Evolutionary conservation across 2,113 vertebrate genomes (phyloP), one percentile per base, ranked within the genome.

Genomic region (Menidia beryllina): DNA sequence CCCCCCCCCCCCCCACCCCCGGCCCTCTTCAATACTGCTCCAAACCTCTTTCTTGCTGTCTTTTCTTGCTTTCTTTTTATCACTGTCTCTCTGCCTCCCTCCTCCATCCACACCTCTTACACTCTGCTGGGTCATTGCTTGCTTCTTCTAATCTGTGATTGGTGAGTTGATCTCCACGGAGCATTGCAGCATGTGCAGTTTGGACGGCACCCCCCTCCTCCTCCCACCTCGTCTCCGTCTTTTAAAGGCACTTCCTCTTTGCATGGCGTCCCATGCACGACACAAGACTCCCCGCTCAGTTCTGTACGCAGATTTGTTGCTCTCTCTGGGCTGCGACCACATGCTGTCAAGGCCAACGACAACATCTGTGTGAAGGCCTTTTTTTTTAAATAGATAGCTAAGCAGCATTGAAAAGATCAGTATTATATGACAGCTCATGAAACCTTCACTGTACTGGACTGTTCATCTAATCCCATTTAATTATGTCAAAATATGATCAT

Each of bases 71-170:
- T 10, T 68, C 14, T 53, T 13, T 41, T 27, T 56, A 24, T 39
- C n/a, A 47, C 34, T n/a, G n/a, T 47, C 13, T 49, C 27, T 17
- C 21, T 23, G 49, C 25, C 39, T 52, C 25, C 8, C 19, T 10
- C 92, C 86, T 92, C 87, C 92, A 93, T 92, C 87, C 92, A 93
- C 93, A 93, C 87, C 90, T 92, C 36, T 86, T 92, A 92, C 85
- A 92, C 91, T 73, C 93, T 91, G 95, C 95, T 95, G 97, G 94
- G 92, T 95, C 95, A 89, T 92, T 93, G 91, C 95, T 96, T 96
- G 93, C 94, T 95, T 92, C 95, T 95, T 93, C 95, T 94, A 95
- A 96, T 94, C 93, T 96, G 92, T 95, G 91, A 94, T 95, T 95
- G 97, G 97, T 99, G 96, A 98, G 96, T 98, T 95, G 50, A 78